Conservation (phyloP, 2,797 vertebrate species). For the Lagocephalus sceleratus region DNA sequence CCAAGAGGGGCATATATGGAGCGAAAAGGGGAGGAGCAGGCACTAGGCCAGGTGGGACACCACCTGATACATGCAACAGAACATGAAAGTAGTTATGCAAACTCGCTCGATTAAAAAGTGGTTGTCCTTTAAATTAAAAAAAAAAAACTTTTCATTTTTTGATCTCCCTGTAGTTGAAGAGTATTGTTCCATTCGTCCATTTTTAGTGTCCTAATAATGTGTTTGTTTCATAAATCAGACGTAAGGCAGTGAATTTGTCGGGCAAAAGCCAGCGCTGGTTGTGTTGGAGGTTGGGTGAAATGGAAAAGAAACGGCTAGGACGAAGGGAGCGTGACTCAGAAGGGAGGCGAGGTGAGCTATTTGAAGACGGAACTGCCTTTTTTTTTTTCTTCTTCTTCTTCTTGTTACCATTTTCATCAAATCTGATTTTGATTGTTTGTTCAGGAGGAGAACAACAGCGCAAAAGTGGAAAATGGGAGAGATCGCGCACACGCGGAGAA, state of each 20-base stretch:
- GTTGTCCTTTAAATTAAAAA: too few relatives aligned
- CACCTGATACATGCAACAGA: too few relatives aligned
- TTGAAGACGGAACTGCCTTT: neutral
- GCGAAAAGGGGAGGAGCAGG: neutral
- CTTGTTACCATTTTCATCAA: constrained; percentile 1
- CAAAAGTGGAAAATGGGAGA: neutral
- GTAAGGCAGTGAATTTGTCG: too few relatives aligned
- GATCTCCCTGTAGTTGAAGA: too few relatives aligned
- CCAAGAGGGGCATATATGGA: neutral
- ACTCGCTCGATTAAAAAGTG: too few relatives aligned
- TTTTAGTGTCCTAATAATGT: too few relatives aligned
- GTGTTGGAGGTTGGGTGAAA: constrained; percentile 14
- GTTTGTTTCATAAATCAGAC: too few relatives aligned
- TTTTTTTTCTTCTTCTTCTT: too few relatives aligned
- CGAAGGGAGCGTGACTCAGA: constrained; percentile 10
- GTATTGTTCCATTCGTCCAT: too few relatives aligned
- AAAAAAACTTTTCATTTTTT: too few relatives aligned
- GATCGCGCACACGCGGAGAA: neutral
- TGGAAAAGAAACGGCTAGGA: constrained; percentile 12
- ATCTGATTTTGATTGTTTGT: neutral
- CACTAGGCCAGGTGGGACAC: too few relatives aligned
- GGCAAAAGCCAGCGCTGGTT: neutral
- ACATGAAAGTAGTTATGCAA: too few relatives aligned
- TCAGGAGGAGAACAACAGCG: neutral
- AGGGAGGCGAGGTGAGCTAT: constrained; percentile 2